phyloP scores from a whole-genome alignment of 23 tunicate genomes.

The Trididemnum nubilum region DNA sequence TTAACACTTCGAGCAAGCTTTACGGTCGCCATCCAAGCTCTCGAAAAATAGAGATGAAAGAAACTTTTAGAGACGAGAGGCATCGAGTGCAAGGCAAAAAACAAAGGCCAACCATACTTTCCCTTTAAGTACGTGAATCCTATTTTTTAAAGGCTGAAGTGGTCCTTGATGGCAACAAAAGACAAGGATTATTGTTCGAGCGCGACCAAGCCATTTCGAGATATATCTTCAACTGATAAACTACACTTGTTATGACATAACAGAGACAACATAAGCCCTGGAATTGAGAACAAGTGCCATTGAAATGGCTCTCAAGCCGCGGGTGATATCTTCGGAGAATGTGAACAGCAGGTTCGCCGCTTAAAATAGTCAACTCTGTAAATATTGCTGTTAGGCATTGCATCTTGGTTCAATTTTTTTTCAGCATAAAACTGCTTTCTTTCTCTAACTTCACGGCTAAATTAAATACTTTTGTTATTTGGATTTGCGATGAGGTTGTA shows the following conservation, averaged over 20 bases:
- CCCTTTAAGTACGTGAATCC: constrained; percentile 10
- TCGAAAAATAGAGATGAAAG: constrained; percentile 17
- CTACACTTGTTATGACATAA: constrained; percentile 7
- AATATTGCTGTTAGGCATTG: too few relatives aligned
- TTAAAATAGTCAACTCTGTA: too few relatives aligned
- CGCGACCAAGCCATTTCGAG: constrained; percentile 28
- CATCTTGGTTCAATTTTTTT: too few relatives aligned
- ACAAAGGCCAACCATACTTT: constrained; percentile 44
- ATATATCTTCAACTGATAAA: constrained; percentile 6
- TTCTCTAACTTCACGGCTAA: too few relatives aligned
- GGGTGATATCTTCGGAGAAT: too few relatives aligned
- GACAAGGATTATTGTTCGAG: constrained; percentile 45
- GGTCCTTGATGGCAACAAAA: constrained; percentile 15
- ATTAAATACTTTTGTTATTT: too few relatives aligned
- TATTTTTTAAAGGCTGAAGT: constrained; percentile 10
- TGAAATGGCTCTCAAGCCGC: too few relatives aligned
- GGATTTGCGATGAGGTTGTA: too few relatives aligned
- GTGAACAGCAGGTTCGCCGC: too few relatives aligned
- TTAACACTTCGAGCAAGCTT: neutral
- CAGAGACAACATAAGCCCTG: too few relatives aligned
- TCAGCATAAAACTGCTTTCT: too few relatives aligned
- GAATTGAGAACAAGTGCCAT: too few relatives aligned
- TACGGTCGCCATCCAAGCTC: constrained; percentile 18
- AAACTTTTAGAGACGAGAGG: constrained; percentile 9
- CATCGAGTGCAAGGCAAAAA: constrained; percentile 14